These are phyloP conservation scores for Bursaphelenchus mucronatus DNA, from an alignment of 1,140 invertebrate species.

Conservation along the genomic window DNA sequence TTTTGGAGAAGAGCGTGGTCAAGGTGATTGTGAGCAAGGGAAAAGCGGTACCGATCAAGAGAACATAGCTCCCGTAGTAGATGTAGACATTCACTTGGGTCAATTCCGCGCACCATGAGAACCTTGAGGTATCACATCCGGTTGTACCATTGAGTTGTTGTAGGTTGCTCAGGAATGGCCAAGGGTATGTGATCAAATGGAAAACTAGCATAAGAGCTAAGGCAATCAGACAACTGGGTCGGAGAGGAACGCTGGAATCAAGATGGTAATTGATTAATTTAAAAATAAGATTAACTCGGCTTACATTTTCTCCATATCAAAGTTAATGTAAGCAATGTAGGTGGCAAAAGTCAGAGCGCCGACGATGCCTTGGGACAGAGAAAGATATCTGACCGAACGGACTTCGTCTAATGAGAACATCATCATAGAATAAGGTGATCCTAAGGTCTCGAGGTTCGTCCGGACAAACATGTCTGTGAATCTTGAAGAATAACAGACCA, in stretches of 20 bases:
- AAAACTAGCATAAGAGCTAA: neutral
- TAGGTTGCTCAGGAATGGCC: neutral
- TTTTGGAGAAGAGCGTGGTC: constrained; percentile 23
- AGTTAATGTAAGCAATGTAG: neutral
- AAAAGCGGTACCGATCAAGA: constrained; percentile 17
- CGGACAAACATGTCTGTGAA: constrained; percentile 45
- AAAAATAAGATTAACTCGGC: neutral
- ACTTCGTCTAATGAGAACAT: too few species aligned
- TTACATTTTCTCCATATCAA: neutral
- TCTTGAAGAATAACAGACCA: constrained; percentile 42
- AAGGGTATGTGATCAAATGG: neutral
- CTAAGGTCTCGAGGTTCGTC: constrained; percentile 33
- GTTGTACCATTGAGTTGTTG: neutral
- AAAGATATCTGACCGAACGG: too few species aligned
- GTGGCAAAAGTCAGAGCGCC: too few species aligned
- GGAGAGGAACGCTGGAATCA: neutral
- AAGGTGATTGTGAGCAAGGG: constrained; percentile 13
- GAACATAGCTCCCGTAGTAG: constrained; percentile 17
- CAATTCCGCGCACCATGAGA: constrained; percentile 21
- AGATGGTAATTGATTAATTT: neutral
- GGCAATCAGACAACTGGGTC: neutral
- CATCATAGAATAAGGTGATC: too few species aligned
- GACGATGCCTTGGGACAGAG: too few species aligned
- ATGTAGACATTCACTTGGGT: constrained; percentile 16
- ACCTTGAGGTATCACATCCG: constrained; percentile 17